Evolutionary conservation across 2,888 invertebrate species (phyloP).

Genomic region (Pterobdella sp.): DNA sequence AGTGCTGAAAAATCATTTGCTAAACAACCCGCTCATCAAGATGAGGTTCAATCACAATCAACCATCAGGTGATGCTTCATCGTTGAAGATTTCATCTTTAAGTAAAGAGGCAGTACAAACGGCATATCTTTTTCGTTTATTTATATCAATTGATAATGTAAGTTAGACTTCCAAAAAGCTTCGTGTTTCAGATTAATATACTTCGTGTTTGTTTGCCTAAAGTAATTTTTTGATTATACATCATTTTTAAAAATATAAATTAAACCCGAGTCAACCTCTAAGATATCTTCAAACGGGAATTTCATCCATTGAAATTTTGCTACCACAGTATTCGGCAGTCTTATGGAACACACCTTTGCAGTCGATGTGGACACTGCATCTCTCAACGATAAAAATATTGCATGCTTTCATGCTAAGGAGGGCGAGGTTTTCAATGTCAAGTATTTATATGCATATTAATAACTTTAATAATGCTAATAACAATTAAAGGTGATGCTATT

Average conservation of each 20-base stretch:
- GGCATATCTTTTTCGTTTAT: too few species aligned
- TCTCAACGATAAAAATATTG: background rate
- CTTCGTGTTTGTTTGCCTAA: too few species aligned
- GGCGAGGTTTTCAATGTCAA: background rate
- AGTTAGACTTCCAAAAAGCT: too few species aligned
- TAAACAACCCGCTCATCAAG: background rate
- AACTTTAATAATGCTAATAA: background rate
- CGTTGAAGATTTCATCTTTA: background rate
- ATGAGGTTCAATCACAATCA: constrained; percentile 14
- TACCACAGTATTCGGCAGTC: constrained; percentile 1
- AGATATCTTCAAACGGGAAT: too few species aligned
- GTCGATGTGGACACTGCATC: background rate
- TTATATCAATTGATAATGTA: too few species aligned
- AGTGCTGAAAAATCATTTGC: background rate
- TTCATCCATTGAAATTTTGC: too few species aligned
- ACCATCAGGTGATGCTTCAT: background rate
- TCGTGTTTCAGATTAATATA: too few species aligned
- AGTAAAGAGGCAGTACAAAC: too few species aligned
- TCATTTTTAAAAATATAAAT: too few species aligned
- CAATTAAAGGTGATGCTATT: too few species aligned
- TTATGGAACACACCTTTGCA: background rate
- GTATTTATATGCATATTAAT: background rate
- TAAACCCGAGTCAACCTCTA: too few species aligned
- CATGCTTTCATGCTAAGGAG: background rate
- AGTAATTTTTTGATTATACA: too few species aligned